These are phyloP conservation scores for Drosophila merina DNA, from an alignment of 2,888 invertebrate species.

Conservation along the genomic window DNA sequence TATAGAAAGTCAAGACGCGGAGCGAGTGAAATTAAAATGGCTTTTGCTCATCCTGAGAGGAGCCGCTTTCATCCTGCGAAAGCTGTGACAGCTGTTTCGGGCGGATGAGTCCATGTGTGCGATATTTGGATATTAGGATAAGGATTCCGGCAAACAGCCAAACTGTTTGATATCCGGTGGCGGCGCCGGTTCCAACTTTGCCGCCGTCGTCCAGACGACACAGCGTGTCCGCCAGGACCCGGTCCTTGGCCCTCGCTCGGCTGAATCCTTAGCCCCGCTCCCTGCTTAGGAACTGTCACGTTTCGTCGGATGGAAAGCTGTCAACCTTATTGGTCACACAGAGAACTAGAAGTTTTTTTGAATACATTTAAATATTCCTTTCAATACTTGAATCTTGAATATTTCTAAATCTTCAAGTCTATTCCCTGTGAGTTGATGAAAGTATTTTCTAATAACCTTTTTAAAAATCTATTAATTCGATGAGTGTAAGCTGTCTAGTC, in stretches of 20 bases:
- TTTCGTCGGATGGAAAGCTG: slow-evolving; percentile 58
- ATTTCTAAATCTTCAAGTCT: too few relatives aligned
- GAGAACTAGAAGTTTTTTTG: background rate
- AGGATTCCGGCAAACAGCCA: slow-evolving; percentile 63
- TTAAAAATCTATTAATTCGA: background rate
- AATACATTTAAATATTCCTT: background rate
- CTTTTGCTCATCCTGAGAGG: slow-evolving; percentile 60
- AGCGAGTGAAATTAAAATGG: slow-evolving; percentile 65
- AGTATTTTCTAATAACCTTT: background rate
- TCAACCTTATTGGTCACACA: slow-evolving; percentile 70
- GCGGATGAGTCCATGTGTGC: slow-evolving; percentile 43
- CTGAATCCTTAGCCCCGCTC: slow-evolving; percentile 10
- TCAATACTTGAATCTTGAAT: too few relatives aligned
- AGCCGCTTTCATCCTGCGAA: background rate
- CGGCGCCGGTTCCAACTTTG: slow-evolving; percentile 70
- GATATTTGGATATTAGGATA: slow-evolving; percentile 33
- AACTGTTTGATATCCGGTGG: slow-evolving; percentile 72
- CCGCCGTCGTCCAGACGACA: slow-evolving; percentile 44
- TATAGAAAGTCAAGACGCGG: slow-evolving; percentile 62
- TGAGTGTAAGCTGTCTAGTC: slow-evolving; percentile 23
- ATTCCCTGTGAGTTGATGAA: too few relatives aligned
- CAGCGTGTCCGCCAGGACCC: slow-evolving; percentile 20
- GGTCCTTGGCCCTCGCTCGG: slow-evolving; percentile 5
- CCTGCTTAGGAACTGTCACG: slow-evolving; percentile 66
- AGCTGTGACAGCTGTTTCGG: slow-evolving; percentile 36